Evolutionary conservation across 2,113 vertebrate genomes (phyloP), one percentile per base, ranked within the genome.

Genomic region (Etia nguti): DNA sequence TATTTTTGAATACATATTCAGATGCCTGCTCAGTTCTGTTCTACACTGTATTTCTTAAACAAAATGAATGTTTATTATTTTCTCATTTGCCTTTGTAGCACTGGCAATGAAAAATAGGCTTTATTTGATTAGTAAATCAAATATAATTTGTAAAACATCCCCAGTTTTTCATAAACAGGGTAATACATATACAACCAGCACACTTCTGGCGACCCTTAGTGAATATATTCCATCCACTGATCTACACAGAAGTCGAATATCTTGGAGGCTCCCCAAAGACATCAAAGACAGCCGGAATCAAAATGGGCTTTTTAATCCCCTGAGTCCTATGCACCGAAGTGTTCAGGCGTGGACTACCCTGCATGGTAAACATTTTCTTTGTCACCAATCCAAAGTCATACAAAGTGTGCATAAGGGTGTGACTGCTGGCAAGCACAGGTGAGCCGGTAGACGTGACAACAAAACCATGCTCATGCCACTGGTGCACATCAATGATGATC

Each of bases 231-330:
- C 24, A 85, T 85, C 85, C 84, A 90, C 29, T 26, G 65, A 91
- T 83, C 84, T 81, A 88, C 80, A 68, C 36, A 65, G 77, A 83
- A 81, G 36, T 89, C 22, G 87, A 88, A 92, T 92, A 65, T 85
- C 75, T 87, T 89, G 81, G 89, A 91, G 81, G 83, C 46, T 68
- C 56, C 90, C 83, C 82, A 84, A 48, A 90, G 84, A 88, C 87
- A 94, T 90, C 86, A 92, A 86, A 90, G 81, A 85, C 15, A 46
- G 29, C 73, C 83, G 60, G 90, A 89, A 90, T 93, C 79, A 60
- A 89, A 92, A 94, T 84, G 10, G 90, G 80, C 81, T 82, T 81
- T 89, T 90, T 93, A 94, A 94, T 95, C 91, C 82, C 84, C 68
- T 92, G 70, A 88, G 86, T 70, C 65, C 29, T 43, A 91, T 93